Evolutionary conservation across 2,888 invertebrate genomes (phyloP).

Genomic region (Pomacea canaliculata): DNA sequence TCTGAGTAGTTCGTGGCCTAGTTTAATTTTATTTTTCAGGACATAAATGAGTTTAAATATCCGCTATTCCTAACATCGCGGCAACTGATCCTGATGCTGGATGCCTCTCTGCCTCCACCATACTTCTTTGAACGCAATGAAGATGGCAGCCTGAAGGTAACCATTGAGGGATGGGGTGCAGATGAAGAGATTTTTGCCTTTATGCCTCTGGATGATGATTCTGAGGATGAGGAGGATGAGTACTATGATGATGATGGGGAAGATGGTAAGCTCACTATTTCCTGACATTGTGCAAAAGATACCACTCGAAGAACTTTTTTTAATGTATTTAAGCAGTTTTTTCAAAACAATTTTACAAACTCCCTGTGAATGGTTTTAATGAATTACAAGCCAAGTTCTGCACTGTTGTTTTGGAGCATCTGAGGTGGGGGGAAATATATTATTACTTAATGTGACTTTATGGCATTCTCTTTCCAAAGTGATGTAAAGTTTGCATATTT

Average conservation of each 20-base stretch:
- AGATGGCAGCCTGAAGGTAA: slow-evolving; percentile 40
- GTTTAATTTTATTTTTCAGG: slow-evolving; percentile 19
- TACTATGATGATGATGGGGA: slow-evolving; percentile 37
- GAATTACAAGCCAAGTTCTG: no score
- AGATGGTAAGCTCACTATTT: slow-evolving; percentile 24
- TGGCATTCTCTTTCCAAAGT: no score
- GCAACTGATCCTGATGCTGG: slow-evolving; percentile 58
- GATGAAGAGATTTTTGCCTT: slow-evolving; percentile 37
- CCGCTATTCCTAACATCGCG: slow-evolving; percentile 60
- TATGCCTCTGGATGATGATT: slow-evolving; percentile 31
- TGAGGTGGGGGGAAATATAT: no score
- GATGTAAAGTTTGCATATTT: no score
- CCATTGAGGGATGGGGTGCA: slow-evolving; percentile 38
- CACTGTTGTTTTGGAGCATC: no score
- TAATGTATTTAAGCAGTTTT: no score
- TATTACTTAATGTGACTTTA: no score
- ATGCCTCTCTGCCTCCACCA: slow-evolving; percentile 52
- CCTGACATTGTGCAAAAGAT: no score
- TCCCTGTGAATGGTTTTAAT: no score
- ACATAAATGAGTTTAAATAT: slow-evolving; percentile 37
- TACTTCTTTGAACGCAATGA: slow-evolving; percentile 57
- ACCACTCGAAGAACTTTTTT: no score
- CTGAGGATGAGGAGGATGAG: slow-evolving; percentile 39
- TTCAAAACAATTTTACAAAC: no score
- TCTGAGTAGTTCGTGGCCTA: no score